Evolutionary conservation across 2,797 vertebrate genomes (phyloP).

Genomic region (Varecia variegata): DNA sequence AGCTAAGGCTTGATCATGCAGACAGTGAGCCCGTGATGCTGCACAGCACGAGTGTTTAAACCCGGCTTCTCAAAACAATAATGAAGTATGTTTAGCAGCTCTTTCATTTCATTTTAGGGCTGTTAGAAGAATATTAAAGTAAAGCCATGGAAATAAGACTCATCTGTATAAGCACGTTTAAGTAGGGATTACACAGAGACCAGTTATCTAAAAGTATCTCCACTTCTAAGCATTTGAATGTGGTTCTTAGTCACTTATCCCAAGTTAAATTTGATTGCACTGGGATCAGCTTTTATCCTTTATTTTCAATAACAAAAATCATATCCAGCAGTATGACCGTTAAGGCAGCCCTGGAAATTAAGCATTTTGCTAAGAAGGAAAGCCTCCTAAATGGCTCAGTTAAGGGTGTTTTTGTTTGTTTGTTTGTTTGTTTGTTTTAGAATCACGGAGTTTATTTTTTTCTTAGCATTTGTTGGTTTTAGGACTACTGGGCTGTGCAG

Average conservation of each 20-base stretch:
- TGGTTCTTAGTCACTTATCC: conserved; percentile 13
- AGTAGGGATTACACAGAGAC: conserved; percentile 51
- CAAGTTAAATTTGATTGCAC: conserved; percentile 56
- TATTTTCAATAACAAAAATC: conserved; percentile 59
- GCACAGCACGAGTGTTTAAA: background rate
- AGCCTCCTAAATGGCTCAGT: background rate
- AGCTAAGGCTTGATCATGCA: background rate
- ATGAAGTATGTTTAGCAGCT: conserved; percentile 13
- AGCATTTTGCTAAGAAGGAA: conserved; percentile 33
- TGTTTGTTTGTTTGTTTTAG: background rate
- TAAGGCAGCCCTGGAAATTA: conserved; percentile 9
- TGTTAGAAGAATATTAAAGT: conserved; percentile 48
- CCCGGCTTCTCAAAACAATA: conserved; percentile 2
- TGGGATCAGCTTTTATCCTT: conserved; percentile 60
- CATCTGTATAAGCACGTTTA: conserved; percentile 14
- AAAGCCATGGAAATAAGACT: conserved; percentile 22
- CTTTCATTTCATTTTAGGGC: conserved; percentile 38
- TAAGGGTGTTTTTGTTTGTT: background rate
- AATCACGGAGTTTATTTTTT: conserved; percentile 36
- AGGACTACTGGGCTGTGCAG: background rate
- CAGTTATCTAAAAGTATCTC: conserved; percentile 7
- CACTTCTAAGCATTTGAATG: conserved; percentile 30
- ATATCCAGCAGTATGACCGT: background rate
- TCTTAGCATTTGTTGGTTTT: conserved; percentile 40
- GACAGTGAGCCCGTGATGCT: background rate